Evolutionary conservation across 2,797 vertebrate species (phyloP), one percentile per base, ranked within the genome.

Genomic region (Dryobates pubescens): DNA sequence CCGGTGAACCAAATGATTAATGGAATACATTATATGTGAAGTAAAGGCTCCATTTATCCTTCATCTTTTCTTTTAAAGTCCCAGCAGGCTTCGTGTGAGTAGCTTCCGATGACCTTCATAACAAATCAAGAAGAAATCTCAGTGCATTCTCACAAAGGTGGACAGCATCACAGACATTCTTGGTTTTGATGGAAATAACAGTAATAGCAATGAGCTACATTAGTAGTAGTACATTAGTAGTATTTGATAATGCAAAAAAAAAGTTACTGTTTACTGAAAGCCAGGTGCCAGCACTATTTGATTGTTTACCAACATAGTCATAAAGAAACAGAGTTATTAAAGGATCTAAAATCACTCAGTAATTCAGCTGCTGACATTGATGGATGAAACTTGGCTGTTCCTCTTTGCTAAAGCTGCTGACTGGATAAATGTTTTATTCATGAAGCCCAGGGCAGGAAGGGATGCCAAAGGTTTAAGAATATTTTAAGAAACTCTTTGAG

Each of bases 381-480:
- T 98, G 97, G 98, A 99, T 99, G 98, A 97, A 97, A 97, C 97
- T 97, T 98, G 96, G 98, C 97, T 97, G 92, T 95, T 96, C 96
- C 95, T 97, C 96, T 98, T 96, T 97, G 96, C 97, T 97, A 97
- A 98, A 98, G 98, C 97, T 98, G 98, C 98, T 99, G 98, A 99
- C 98, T 98, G 98, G 98, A 96, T 97, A 92, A 96, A 98, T 98
- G 98, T 98, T 97, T 99, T 98, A 99, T 99, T 98, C 98, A 99
- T 98, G 97, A 98, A 97, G 96, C 97, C 97, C 95, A 94, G 97
- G 96, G 97, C 96, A 98, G 97, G 97, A 97, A 98, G 96, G 96
- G 97, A 98, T 98, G 98, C 98, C 98, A 98, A 98, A 98, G 98
- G 97, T 98, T 98, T 98, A 98, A 97, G 98, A 98, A 98, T 98